Evolutionary conservation across 2,797 vertebrate species (phyloP).

Genomic region (Lepilemur ruficaudatus): DNA sequence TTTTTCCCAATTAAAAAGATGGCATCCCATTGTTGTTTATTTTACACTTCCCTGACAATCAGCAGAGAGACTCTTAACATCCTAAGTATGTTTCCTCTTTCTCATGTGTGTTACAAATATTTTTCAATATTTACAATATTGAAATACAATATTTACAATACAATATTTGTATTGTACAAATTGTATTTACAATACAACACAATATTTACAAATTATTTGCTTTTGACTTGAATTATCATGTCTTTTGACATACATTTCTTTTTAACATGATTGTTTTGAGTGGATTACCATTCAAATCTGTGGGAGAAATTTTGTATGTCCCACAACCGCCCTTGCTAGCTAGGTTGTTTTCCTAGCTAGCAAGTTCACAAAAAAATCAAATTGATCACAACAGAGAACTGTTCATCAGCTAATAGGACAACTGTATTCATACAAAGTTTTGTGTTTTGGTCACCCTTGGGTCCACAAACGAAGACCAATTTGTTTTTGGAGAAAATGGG

Average conservation of each 20-base stretch:
- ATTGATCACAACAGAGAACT: not conserved
- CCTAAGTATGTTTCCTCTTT: not conserved
- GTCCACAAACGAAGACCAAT: not conserved
- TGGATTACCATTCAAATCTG: not conserved
- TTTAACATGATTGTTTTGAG: not conserved
- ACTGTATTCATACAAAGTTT: not conserved
- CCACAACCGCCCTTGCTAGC: too few relatives aligned
- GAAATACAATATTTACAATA: too few relatives aligned
- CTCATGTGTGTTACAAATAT: not conserved
- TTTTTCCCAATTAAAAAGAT: not conserved
- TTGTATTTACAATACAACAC: too few relatives aligned
- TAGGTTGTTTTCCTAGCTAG: not conserved
- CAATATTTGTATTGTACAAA: too few relatives aligned
- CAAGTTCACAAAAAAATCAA: not conserved
- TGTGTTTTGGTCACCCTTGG: not conserved
- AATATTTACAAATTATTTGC: too few relatives aligned
- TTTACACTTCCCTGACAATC: not conserved
- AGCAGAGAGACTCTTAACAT: not conserved
- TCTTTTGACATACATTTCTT: not conserved
- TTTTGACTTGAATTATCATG: not conserved
- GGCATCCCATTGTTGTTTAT: not conserved
- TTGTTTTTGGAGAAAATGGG: not conserved
- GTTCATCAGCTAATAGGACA: not conserved
- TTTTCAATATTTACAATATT: too few relatives aligned
- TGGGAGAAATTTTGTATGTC: not conserved